Evolutionary conservation across 2,888 invertebrate species (phyloP).

Genomic region (Agonum fuliginosum): DNA sequence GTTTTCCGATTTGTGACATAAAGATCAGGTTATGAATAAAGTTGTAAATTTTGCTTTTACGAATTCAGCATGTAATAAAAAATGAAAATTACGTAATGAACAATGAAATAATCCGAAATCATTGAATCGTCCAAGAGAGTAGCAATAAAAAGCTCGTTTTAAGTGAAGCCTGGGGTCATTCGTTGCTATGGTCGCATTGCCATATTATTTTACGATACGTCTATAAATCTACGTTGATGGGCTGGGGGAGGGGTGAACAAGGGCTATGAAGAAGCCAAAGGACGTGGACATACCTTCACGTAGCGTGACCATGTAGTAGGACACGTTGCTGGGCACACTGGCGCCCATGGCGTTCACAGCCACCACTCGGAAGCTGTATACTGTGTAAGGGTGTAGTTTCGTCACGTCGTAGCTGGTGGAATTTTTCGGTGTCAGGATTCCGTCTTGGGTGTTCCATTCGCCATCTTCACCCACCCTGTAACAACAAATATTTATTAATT

Average conservation of each 20-base stretch:
- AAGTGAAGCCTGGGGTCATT: slow-evolving; percentile 39
- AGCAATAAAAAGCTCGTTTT: slow-evolving; percentile 39
- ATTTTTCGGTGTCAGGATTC: slow-evolving; percentile 79
- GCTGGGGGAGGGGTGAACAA: not conserved
- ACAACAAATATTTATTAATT: slow-evolving; percentile 61
- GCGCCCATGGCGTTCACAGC: slow-evolving; percentile 83
- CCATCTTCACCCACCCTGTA: slow-evolving; percentile 82
- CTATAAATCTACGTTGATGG: slow-evolving; percentile 35
- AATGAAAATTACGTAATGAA: slow-evolving; percentile 44
- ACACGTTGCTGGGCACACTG: slow-evolving; percentile 81
- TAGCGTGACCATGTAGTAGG: slow-evolving; percentile 84
- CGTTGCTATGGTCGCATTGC: slow-evolving; percentile 10
- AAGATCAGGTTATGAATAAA: slow-evolving; percentile 27
- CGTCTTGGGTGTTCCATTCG: slow-evolving; percentile 79
- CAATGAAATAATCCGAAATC: slow-evolving; percentile 46
- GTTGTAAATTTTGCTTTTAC: slow-evolving; percentile 22
- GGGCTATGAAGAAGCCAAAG: not conserved
- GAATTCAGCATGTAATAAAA: slow-evolving; percentile 37
- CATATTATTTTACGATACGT: slow-evolving; percentile 44
- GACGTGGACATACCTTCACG: slow-evolving; percentile 78
- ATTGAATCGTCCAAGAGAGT: slow-evolving; percentile 23
- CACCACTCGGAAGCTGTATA: slow-evolving; percentile 83
- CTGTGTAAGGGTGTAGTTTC: slow-evolving; percentile 82
- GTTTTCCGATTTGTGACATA: slow-evolving; percentile 10
- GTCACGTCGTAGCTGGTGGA: slow-evolving; percentile 80